Evolutionary conservation across 2,113 vertebrate species (phyloP), one percentile per base, ranked within the genome.

Genomic region (Pomatostomus ruficeps): DNA sequence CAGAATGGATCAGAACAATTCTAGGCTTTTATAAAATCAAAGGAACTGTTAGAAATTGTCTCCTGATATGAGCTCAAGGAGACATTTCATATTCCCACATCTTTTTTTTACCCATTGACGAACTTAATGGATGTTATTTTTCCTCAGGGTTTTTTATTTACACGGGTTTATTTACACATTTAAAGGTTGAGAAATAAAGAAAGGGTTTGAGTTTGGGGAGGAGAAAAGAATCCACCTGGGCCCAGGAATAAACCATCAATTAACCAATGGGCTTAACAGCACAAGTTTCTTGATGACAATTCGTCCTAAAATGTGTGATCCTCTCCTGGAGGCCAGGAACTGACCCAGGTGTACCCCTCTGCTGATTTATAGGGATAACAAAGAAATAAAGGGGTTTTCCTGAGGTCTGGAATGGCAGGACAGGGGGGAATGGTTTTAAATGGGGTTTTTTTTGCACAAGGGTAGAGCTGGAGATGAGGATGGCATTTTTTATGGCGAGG

Each of bases 1-100:
- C 65, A 54, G 31, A 52, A 35, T 9, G 26, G 57, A 45, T 45
- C 1, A 8, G 43, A 62, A 12, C 35, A 25, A 4, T 33, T 62
- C 35, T 12, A 16, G 24, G 43, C 0, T 0, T 57, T n/a, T 67
- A 25, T 75, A 93, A 95, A 96, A 91, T 94, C 63, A 92, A 84
- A 87, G 88, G 77, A 95, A 82, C 55, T 36, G 81, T 95, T 92
- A 84, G 93, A 91, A 93, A 90, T 95, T 91, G 57, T 92, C 78
- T 97, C 45, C 62, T 85, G 85, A 48, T 94, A 88, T 42, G 87
- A 84, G 74, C 18, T 85, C 88, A 42, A 91, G 86, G 85, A 95
- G 74, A 83, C 62, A 24, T 73, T 75, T 88, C 40, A 28, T 77
- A 48, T 82, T 89, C 66, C 43, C 24, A 2, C 52, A 26, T 70